A percentile compares a stretch with the other conserved stretches of the same genome.
These are phyloP conservation scores for Siniperca knerii DNA, from an alignment of 2,113 vertebrate species.

Conservation along the genomic window DNA sequence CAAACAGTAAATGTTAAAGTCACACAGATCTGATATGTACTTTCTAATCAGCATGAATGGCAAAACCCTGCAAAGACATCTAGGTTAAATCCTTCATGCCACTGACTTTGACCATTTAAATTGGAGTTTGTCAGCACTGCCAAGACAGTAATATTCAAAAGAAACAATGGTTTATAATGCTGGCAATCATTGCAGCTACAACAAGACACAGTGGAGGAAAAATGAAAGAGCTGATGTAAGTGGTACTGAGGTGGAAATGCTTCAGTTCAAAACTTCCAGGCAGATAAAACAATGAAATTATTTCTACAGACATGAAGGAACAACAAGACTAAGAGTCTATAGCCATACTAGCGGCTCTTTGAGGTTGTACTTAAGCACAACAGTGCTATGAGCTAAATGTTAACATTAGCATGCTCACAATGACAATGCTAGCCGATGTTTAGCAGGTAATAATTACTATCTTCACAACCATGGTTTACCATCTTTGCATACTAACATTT, in stretches of 20 bases:
- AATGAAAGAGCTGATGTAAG: background rate
- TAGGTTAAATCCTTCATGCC: background rate
- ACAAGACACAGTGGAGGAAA: background rate
- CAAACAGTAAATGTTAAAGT: background rate
- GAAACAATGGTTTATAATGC: background rate
- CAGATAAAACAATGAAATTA: background rate
- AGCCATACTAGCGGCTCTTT: background rate
- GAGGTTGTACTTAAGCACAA: background rate
- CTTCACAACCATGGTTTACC: background rate
- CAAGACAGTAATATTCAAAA: background rate
- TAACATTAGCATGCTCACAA: no score
- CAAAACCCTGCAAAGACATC: background rate
- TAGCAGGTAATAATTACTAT: background rate
- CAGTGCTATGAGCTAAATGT: no score
- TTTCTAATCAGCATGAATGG: background rate
- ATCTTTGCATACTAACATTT: no score
- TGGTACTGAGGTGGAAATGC: background rate
- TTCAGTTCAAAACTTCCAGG: background rate
- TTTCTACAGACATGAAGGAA: background rate
- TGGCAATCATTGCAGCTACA: background rate
- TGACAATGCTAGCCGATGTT: background rate
- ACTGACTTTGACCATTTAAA: background rate
- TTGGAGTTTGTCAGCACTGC: background rate
- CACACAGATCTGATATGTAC: background rate
- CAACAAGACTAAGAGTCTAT: background rate